Conservation (phyloP, 2,888 invertebrate species). For the Catotricha subobsoleta region DNA sequence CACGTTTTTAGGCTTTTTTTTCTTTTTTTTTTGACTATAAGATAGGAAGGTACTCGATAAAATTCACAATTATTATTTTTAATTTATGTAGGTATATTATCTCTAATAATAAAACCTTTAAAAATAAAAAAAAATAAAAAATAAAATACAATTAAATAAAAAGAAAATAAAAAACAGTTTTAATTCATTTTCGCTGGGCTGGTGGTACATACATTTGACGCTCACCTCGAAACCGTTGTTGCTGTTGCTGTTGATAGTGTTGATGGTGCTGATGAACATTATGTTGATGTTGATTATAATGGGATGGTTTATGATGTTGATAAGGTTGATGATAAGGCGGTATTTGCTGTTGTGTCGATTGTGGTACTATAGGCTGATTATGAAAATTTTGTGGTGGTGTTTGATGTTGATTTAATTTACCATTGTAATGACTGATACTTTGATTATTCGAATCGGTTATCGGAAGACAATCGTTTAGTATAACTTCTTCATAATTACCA, state of each 20-base stretch:
- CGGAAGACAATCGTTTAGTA: constrained; percentile 64
- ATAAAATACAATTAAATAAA: background rate
- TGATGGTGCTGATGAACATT: constrained; percentile 4
- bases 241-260: constrained; percentile 1
- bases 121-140: background rate
- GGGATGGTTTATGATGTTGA: constrained; percentile 6
- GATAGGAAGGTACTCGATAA: no score
- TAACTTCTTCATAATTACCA: constrained; percentile 77
- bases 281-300: constrained; percentile 12
- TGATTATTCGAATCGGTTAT: constrained; percentile 23
- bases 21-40: no score
- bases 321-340: background rate
- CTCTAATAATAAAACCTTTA: no score
- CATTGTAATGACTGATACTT: constrained; percentile 4
- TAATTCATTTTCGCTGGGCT: constrained; percentile 19
- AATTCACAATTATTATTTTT: no score
- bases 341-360: constrained; percentile 1
- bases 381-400: background rate
- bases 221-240: constrained; percentile 17
- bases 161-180: background rate
- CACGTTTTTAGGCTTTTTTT: no score
- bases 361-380: background rate
- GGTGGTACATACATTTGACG: constrained; percentile 32
- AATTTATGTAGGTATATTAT: no score
- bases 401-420: background rate